Percentiles rank a stretch among this genome's conserved stretches.
These are phyloP conservation scores for Esox niger DNA, from an alignment of 2,113 vertebrate genomes.

Conservation along the genomic window DNA sequence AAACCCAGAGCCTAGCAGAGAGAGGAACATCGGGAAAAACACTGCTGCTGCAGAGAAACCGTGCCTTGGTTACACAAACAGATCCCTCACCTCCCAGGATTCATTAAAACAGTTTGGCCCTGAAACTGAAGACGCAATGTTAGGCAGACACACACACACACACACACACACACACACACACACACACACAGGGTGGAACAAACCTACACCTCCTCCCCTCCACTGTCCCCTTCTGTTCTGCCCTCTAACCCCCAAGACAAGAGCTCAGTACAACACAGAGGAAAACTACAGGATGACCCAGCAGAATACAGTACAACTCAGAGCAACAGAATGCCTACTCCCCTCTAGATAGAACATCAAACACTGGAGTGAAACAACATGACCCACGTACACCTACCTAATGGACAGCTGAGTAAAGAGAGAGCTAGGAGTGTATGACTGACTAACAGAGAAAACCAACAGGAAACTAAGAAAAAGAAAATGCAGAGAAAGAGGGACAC, in stretches of 20 bases:
- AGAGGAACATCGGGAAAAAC: background rate
- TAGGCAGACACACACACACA: background rate
- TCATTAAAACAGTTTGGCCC: constrained; percentile 28
- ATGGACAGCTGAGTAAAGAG: too few relatives aligned
- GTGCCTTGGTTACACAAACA: constrained; percentile 9
- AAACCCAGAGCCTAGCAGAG: constrained; percentile 13
- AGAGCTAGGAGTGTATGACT: background rate
- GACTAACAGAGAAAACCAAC: constrained; percentile 21
- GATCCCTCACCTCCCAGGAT: background rate
- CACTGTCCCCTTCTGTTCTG: background rate
- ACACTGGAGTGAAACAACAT: background rate
- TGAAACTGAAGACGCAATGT: background rate
- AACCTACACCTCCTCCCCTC: background rate
- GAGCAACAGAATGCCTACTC: too few relatives aligned
- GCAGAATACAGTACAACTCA: too few relatives aligned
- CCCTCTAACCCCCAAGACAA: too few relatives aligned
- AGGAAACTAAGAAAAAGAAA: constrained; percentile 9
- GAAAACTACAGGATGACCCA: background rate
- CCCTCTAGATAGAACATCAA: too few relatives aligned
- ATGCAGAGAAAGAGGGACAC: background rate
- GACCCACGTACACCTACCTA: constrained; percentile 10
- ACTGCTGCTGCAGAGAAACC: too few relatives aligned
- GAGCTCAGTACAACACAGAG: background rate
- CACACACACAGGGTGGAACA: constrained; percentile 16
- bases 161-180: constrained; percentile 10